phyloP scores from a whole-genome alignment of 2,113 vertebrate species.

The Todiramphus saurophagus region DNA sequence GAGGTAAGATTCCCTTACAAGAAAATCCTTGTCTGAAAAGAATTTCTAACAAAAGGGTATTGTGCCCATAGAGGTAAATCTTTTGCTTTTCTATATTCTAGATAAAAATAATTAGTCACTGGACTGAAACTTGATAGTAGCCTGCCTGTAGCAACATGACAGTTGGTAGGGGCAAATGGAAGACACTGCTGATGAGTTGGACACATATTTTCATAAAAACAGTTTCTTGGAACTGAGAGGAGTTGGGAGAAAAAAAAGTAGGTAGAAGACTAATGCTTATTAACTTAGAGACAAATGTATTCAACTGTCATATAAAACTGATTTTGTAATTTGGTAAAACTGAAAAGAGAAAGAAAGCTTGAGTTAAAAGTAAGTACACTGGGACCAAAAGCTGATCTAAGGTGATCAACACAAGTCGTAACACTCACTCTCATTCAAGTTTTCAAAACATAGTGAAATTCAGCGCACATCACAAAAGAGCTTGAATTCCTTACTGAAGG shows the following conservation, averaged over 20 bases:
- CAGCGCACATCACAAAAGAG: background rate
- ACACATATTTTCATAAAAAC: background rate
- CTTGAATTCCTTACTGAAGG: background rate
- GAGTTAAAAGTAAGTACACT: background rate
- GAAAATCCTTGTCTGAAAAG: slow-evolving; percentile 3
- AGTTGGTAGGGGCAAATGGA: background rate
- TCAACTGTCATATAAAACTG: background rate
- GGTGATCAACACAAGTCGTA: background rate
- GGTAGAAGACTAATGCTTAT: background rate
- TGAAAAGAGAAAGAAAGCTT: background rate
- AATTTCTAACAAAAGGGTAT: slow-evolving; percentile 1
- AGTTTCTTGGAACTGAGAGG: background rate
- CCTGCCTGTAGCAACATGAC: background rate
- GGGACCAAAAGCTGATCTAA: background rate
- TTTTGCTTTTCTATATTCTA: background rate
- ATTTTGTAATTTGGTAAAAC: background rate
- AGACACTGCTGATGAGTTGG: background rate
- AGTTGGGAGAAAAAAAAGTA: background rate
- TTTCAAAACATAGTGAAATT: background rate
- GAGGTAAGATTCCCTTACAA: background rate
- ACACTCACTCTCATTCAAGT: background rate
- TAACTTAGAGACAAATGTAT: background rate
- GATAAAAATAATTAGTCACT: background rate
- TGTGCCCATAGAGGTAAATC: background rate
- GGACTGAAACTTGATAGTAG: background rate